Evolutionary conservation across 1,140 invertebrate genomes (phyloP), one percentile per base, ranked within the genome.

Genomic region (Brachionus angularis): DNA sequence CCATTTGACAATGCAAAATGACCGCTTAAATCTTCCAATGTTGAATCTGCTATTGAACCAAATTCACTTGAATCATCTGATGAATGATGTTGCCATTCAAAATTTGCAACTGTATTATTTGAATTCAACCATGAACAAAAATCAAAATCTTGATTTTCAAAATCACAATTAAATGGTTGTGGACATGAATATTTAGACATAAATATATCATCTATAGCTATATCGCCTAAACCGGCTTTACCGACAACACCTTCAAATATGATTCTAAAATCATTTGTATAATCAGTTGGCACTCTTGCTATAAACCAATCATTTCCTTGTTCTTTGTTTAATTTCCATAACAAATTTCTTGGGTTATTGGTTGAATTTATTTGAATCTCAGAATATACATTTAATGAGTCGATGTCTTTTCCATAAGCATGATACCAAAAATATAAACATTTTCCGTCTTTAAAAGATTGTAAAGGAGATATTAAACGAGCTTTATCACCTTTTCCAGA

Each of bases 351-450:
- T 12, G 67, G 8, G 71, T 75, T 71, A 74, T 74, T 72, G 7
- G 23, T 34, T 74, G 78, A 73, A 77, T 76, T 64, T 25, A 23
- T 31, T 12, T 73, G 73, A 55, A 72, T 72, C 55, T 75, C 75
- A 12, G 73, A 73, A 71, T 78, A 78, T 5, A 80, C 74, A 64
- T 76, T 79, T 0, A 81, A 75, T 8, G 73, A 64, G 4, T 74
- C 78, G 25, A 79, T 74, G 33, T 76, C 71, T 4, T 33, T 14
- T n/a, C 75, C 76, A 72, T 71, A 76, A 75, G 77, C 77, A 46
- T 78, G 75, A 47, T 75, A 77, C 73, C 74, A 79, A 23, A 78
- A 73, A 29, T 74, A 72, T 33, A 77, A 52, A 36, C 73, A 74
- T 25, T 50, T 42, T 12, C 72, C 58, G 5, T 36, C 36, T 16